Percentiles rank a stretch among this genome's conserved stretches.
Conservation (phyloP, 2,113 vertebrate genomes). For the Columbina picui region DNA sequence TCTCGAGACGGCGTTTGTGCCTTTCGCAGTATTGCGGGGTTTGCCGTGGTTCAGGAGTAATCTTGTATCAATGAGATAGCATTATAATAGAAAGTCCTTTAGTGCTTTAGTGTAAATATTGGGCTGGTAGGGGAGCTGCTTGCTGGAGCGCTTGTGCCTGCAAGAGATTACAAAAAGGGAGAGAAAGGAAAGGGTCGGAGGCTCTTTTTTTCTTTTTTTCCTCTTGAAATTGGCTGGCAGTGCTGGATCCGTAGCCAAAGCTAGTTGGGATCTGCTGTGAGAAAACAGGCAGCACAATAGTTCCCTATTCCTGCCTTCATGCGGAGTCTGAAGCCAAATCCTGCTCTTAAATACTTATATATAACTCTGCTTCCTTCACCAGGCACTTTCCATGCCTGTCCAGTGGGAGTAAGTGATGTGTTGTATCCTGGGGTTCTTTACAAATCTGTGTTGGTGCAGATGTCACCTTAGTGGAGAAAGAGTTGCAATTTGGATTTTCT, state of each 20-base stretch:
- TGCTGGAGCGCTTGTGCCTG: slow-evolving; percentile 63
- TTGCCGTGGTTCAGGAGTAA: slow-evolving; percentile 70
- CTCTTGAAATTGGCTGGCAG: slow-evolving; percentile 61
- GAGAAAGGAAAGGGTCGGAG: slow-evolving; percentile 68
- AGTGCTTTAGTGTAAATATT: slow-evolving; percentile 72
- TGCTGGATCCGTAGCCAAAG: slow-evolving; percentile 52
- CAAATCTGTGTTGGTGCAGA: neutral
- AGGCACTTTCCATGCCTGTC: slow-evolving; percentile 21
- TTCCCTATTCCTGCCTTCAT: slow-evolving; percentile 47
- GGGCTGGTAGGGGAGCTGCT: slow-evolving; percentile 68
- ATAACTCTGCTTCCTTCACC: slow-evolving; percentile 40
- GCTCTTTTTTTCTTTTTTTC: neutral
- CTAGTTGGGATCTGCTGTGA: slow-evolving; percentile 63
- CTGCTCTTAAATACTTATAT: slow-evolving; percentile 45
- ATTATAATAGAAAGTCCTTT: slow-evolving; percentile 73
- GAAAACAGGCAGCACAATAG: slow-evolving; percentile 56
- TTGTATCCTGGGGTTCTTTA: neutral
- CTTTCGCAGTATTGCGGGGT: slow-evolving; percentile 48
- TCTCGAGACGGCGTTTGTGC: slow-evolving; percentile 49
- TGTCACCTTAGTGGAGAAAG: neutral
- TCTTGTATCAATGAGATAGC: slow-evolving; percentile 69
- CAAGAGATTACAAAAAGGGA: slow-evolving; percentile 67
- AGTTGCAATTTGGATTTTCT: neutral
- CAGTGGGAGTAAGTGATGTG: slow-evolving; percentile 4
- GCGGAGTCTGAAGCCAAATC: slow-evolving; percentile 44